Base-by-base conservation (phyloP, 1,140 invertebrate genomes). In the Dreissena rostriformis region DNA sequence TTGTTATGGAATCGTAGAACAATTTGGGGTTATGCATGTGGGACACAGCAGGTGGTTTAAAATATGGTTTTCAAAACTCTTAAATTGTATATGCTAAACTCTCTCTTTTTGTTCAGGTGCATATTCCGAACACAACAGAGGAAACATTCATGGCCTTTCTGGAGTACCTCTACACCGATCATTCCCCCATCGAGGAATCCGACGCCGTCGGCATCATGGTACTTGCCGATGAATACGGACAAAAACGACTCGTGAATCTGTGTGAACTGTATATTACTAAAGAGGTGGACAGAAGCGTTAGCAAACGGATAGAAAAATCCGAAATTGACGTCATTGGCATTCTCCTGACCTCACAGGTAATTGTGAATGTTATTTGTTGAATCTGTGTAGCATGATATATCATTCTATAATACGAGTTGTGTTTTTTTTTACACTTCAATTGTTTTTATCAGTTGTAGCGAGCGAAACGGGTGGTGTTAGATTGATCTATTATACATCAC, bases 241-340 rank as follows among this genome's bases (percentile, higher is more conserved):
- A 88, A 63, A 76, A 81, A n/a, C 83, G 92, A 28, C 85, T 92
- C 0, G 74, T 89, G 15, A 91, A 90, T 73, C 76, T 92, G 63
- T 91, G 91, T 86, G 92, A 92, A 82, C 82, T 92, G n/a, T 92
- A 92, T 75, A 90, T 91, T 24, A 91, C 89, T 11, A 92, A 92
- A 82, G 90, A 91, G 79, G 91, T 92, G 0, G 92, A 92, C 26
- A 85, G 85, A 68, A 85, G 71, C 28, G 89, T 89, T 28, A 75
- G 66, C 5, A 88, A 90, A 83, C 86, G 86, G 24, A 92, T 92
- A 52, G 88, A 92, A 73, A 91, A 88, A 76, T 78, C 90, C 15
- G 88, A 90, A 1, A 91, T 92, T 72, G 92, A 92, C 66, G 90
- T 92, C 26, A 90, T 92, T n/a, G 90, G 90, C 17, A 82, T 92